Evolutionary conservation across 2,113 vertebrate genomes (phyloP).

Genomic region (Ptychochromis oligacanthus): DNA sequence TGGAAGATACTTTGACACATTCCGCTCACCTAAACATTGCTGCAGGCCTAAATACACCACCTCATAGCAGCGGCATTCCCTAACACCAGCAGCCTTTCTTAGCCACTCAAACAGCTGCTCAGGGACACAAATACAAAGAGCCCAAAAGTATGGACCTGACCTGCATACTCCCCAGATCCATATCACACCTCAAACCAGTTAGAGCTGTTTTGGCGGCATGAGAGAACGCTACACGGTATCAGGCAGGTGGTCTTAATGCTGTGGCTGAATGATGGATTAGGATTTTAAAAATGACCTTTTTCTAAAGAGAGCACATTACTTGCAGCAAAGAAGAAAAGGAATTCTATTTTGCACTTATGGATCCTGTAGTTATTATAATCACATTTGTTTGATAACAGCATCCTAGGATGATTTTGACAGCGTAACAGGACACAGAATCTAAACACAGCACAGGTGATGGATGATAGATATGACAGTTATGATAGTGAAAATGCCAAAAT

Average conservation of each 20-base stretch:
- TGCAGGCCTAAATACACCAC: background rate
- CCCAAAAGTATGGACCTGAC: background rate
- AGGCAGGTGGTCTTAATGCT: background rate
- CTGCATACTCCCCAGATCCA: background rate
- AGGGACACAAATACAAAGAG: background rate
- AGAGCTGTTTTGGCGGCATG: background rate
- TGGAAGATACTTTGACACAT: background rate
- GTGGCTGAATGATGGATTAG: background rate
- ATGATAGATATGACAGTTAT: background rate
- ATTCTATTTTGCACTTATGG: background rate
- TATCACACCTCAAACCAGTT: background rate
- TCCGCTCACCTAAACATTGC: background rate
- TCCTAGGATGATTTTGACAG: background rate
- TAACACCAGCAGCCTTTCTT: background rate
- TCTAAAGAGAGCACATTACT: background rate
- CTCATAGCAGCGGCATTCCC: background rate
- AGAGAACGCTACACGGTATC: background rate
- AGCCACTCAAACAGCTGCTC: background rate
- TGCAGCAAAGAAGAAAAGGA: background rate
- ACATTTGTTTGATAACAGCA: background rate
- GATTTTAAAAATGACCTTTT: background rate
- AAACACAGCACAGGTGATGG: too few species aligned
- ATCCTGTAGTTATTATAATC: background rate
- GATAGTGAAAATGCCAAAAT: background rate
- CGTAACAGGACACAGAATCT: background rate